Base-by-base conservation (phyloP, 1,140 invertebrate species). In the Tetragonula clypearis region DNA sequence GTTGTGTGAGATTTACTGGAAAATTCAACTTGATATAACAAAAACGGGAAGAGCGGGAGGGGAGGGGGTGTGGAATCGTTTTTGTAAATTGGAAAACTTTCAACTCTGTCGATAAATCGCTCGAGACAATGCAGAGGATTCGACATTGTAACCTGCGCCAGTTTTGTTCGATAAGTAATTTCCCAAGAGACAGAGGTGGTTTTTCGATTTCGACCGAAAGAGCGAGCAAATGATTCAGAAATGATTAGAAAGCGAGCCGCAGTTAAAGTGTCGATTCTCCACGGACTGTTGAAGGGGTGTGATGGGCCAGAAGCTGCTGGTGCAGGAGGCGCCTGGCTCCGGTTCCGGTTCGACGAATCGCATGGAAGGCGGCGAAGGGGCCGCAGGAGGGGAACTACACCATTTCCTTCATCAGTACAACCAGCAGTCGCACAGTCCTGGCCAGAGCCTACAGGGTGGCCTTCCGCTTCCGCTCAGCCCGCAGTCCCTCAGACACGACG, bases 361-460 rank as follows among this genome's bases (percentile, higher is more conserved):
- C 62, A 94, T 96, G 90, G 95, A 95, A 87, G 94, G 95, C 76
- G 94, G 94, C 92, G 95, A 96, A 90, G 94, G 94, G 56, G 93
- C 95, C 77, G 95, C 96, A 84, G 93, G 94, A 77, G 95, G 95
- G 87, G 95, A 96, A 86, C 93, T 96, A 58, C 95, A 95, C 87
- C 95, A 95, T 85, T 96, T 96, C 91, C 95, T 96, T 66, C 96
- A 96, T 92, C 96, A 96, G 90, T 96, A 96, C 92, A 96, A 96
- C 92, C 95, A 96, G 87, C 96, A 96, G 90, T 96, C 96, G 85
- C 96, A 96, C 88, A 95, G 94, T 91, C 94, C 94, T 26, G 92
- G 92, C 19, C 94, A 95, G 79, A 93, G 86, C 77, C 84, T 95
- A 23, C 94, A 95, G 85, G 92, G 93, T 86, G 93, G 93, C 56